Base-by-base conservation (phyloP, 64 coral and sea anemone genomes). In the Anthopleura sola region DNA sequence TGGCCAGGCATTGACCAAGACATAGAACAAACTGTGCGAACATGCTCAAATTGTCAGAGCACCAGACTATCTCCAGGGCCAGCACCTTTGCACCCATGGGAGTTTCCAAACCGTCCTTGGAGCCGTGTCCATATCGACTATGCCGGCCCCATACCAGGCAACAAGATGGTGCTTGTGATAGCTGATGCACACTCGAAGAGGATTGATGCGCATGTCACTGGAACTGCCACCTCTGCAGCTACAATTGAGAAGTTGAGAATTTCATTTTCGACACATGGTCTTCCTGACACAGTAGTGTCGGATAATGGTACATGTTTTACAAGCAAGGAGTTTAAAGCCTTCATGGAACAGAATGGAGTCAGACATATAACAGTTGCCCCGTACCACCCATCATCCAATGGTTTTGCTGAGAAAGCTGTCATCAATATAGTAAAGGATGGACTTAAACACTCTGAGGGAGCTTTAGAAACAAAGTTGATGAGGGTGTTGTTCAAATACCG, bases 301-400 rank as follows among this genome's bases (percentile, higher is more conserved):
- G 87, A 82, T 68, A 83, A 89, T 49, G 77, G 87, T 47, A 68
- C 75, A 6, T 24, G 48, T n/a, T 89, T 89, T 54, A 81, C 78
- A n/a, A 89, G 88, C 13, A 37, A 83, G 40, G 80, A 89, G 32
- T 89, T 89, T 50, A 37, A 69, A 49, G n/a, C 4, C 11, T 89
- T 84, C n/a, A 60, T 84, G 79, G 37, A 66, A 62, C 32, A 82
- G 26, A 89, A 89, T 36, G 88, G 81, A 66, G 50, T 89, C 23
- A 60, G 46, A 21, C 88, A 89, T n/a, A n/a, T n/a, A n/a, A n/a
- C n/a, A n/a, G n/a, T n/a, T n/a, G n/a, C n/a, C n/a, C n/a, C 68
- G 58, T 83, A 33, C 28, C 78, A 36, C 37, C n/a, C 28, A 40
- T 37, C 75, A 39, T 29, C 24, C 77, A 87, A 6, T 7, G 28